Base-by-base conservation (phyloP, 2,113 vertebrate species). In the Cisticola juncidis region DNA sequence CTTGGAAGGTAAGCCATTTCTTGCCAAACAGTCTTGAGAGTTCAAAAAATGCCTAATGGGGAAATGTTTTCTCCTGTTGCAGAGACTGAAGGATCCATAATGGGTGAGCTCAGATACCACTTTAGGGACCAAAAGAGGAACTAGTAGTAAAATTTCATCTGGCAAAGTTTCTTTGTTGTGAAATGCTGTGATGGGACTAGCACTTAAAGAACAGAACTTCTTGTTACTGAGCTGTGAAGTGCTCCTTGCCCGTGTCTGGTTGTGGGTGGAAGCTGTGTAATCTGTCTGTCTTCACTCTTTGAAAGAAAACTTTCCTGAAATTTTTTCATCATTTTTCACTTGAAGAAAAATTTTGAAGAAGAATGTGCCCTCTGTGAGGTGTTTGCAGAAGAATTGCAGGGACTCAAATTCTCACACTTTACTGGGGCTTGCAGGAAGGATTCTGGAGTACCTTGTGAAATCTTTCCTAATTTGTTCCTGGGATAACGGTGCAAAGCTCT, bases 191-290 rank as follows among this genome's bases (percentile, higher is more conserved):
- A 36, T 80, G 62, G 57, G n/a, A 85, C 64, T 85, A 65, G 53
- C 72, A 62, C 64, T 78, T 92, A 76, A 91, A 88, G 86, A 89
- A 77, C 4, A 2, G 72, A 88, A 83, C 93, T 95, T 95, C 66
- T 56, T 91, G 77, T 77, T 95, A 54, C 64, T 69, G 70, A 82
- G 51, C 72, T 60, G 40, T 23, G 64, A 70, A 70, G 54, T 65
- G 25, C 65, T 89, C 60, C 38, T 61, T 81, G 72, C 47, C n/a
- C 22, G 5, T 68, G 70, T 83, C 45, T 91, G 65, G 14, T 71
- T 87, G 65, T 79, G 53, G 50, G 62, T 85, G 53, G 61, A 60
- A 90, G n/a, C 94, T 72, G 38, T 73, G 35, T 73, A 50, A 66
- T 73, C 58, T 69, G 42, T 50, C 42, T 51, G 54, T 70, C 62